Base-by-base conservation (phyloP, 2,888 invertebrate species). In the Thereva unica region DNA sequence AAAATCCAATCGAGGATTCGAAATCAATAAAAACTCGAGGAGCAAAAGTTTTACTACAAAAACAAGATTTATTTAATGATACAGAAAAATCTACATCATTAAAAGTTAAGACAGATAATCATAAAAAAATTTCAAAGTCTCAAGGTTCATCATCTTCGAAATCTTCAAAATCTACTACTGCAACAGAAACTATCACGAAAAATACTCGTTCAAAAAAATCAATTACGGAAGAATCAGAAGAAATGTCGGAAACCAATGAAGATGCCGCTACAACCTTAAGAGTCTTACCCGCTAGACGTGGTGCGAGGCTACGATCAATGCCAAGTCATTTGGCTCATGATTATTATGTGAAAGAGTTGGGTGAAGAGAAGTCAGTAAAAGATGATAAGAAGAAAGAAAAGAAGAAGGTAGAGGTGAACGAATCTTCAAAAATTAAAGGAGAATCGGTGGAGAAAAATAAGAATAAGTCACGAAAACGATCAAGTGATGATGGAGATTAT, bases 251-350 rank as follows among this genome's bases (percentile, higher is more conserved):
- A 4, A 9, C 9, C 10, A 35, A 35, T 8, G 56, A 56, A 1
- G 9, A 5, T 1, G 1, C 7, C 1, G 8, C 23, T 2, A 42
- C 40, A 12, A 6, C 10, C 10, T 10, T 6, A 9, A 10, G 1
- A 9, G 7, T n/a, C 5, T 56, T 56, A 42, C 3, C 34, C 1
- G 4, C 2, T 40, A 37, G 61, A 49, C 49, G n/a, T 38, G 50
- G 61, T 35, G 38, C 9, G n/a, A 44, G 64, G 44, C 10, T 7
- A 38, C 52, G 38, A 35, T n/a, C 37, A 12, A 10, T 34, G 4
- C 61, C 61, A 38, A 10, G 12, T 40, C n/a, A 49, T 49, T 49
- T 50, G 8, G n/a, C 7, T 49, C 34, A 61, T 5, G 38, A 47
- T n/a, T 49, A 38, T 59, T 7, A 23, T 23, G 23, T 47, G 6